Evolutionary conservation across 2,797 vertebrate species (phyloP).

Genomic region (Echeneis naucrates): DNA sequence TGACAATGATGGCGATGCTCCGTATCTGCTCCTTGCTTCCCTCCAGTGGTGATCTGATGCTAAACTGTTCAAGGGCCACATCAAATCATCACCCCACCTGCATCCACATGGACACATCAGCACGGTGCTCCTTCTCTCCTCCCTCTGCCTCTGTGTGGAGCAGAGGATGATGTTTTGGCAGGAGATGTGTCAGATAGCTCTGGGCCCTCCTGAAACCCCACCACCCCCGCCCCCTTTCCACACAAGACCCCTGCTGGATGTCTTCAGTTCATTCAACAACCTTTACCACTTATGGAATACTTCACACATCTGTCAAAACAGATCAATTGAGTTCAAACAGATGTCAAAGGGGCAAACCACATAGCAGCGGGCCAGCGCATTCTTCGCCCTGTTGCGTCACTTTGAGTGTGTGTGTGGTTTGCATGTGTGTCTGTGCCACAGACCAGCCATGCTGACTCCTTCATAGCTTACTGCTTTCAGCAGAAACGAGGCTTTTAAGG

Average conservation of each 20-base stretch:
- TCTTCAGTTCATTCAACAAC: conserved; percentile 47
- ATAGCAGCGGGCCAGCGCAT: conserved; percentile 68
- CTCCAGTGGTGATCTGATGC: conserved; percentile 15
- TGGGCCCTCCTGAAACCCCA: conserved; percentile 16
- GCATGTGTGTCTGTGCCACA: conserved; percentile 35
- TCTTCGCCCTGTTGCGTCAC: conserved; percentile 60
- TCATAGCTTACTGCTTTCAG: conserved; percentile 53
- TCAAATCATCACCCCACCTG: conserved; percentile 30
- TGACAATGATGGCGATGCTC: not conserved
- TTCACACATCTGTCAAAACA: conserved; percentile 86
- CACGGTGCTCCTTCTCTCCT: not conserved
- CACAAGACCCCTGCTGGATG: conserved; percentile 54
- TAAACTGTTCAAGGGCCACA: conserved; percentile 17
- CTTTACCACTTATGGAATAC: conserved; percentile 72
- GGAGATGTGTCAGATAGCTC: conserved; percentile 60
- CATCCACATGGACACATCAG: not conserved
- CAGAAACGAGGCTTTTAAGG: conserved; percentile 52
- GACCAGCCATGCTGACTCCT: conserved; percentile 51
- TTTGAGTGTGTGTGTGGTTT: conserved; percentile 27
- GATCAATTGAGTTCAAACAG: conserved; percentile 78
- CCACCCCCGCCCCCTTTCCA: not conserved
- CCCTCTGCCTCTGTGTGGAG: conserved; percentile 12
- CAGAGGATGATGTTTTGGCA: conserved; percentile 58
- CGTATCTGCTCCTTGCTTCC: conserved; percentile 19
- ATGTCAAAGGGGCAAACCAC: conserved; percentile 70